Percentiles rank a stretch among this genome's conserved stretches.
These are phyloP conservation scores for Agapornis roseicollis DNA, from an alignment of 2,113 vertebrate species.

Conservation along the genomic window DNA sequence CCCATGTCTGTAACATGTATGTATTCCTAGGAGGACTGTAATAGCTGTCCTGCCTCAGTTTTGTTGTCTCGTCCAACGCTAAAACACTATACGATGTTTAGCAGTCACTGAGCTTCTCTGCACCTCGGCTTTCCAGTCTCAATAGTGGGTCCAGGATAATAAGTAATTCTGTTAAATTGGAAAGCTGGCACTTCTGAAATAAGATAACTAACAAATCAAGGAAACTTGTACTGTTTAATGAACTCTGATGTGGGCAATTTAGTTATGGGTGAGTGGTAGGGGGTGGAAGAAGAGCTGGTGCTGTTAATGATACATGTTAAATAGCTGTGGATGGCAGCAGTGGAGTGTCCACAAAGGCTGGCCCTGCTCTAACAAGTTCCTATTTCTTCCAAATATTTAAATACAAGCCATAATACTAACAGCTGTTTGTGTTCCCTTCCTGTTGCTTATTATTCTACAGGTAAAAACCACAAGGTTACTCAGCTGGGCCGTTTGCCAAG, in stretches of 20 bases:
- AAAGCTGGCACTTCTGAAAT: not conserved
- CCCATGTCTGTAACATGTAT: accelerated
- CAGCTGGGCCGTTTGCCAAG: not conserved
- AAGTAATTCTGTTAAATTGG: not conserved
- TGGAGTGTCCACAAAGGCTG: not conserved
- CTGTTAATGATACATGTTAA: not conserved
- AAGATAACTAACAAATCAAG: not conserved
- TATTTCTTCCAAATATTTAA: not conserved
- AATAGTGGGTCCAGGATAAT: not conserved
- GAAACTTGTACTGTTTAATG: not conserved
- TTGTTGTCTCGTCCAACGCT: not conserved
- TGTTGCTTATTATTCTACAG: slow-evolving; percentile 15
- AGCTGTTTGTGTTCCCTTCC: not conserved
- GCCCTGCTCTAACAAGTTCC: not conserved
- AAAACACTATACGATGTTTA: not conserved
- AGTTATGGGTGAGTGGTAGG: not conserved
- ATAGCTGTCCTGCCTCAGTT: not conserved
- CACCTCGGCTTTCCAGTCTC: not conserved
- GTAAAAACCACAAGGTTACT: slow-evolving; percentile 20
- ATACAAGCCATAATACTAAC: not conserved
- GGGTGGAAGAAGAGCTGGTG: not conserved
- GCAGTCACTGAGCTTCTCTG: not conserved
- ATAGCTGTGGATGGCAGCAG: not conserved
- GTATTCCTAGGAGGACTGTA: not conserved
- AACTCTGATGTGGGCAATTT: not conserved